Conservation (phyloP, 2,888 invertebrate species). For the Thymelicus acteon region DNA sequence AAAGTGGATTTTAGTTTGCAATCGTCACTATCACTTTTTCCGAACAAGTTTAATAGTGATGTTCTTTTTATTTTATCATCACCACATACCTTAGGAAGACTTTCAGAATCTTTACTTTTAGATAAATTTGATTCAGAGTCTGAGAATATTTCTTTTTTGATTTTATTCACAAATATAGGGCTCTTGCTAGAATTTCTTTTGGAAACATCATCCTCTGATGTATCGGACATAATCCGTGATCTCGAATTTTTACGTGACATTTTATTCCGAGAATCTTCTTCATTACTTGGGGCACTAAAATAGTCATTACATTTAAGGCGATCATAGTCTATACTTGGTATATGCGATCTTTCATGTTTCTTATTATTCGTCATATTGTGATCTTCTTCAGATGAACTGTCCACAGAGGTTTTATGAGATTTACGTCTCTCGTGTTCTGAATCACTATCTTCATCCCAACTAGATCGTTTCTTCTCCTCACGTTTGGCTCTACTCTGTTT, state of each 20-base stretch:
- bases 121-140: slow-evolving; percentile 60
- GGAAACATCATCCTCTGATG: slow-evolving; percentile 88
- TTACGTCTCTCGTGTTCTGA: slow-evolving; percentile 82
- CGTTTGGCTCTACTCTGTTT: slow-evolving; percentile 95
- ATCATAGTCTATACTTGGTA: slow-evolving; percentile 63
- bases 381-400: slow-evolving; percentile 84
- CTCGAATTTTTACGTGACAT: slow-evolving; percentile 88
- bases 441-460: slow-evolving; percentile 95
- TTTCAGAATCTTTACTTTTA: slow-evolving; percentile 54
- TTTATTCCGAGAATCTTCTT: slow-evolving; percentile 82
- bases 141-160: slow-evolving; percentile 86
- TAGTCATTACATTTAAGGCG: slow-evolving; percentile 78
- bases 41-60: slow-evolving; percentile 73
- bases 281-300: slow-evolving; percentile 77
- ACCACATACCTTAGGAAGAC: slow-evolving; percentile 52
- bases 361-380: slow-evolving; percentile 67
- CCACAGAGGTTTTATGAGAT: slow-evolving; percentile 72
- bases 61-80: slow-evolving; percentile 69
- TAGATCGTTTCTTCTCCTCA: slow-evolving; percentile 95
- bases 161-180: slow-evolving; percentile 63
- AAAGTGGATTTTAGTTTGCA: slow-evolving; percentile 68
- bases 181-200: slow-evolving; percentile 80
- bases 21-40: slow-evolving; percentile 78
- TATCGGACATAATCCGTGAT: slow-evolving; percentile 91
- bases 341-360: slow-evolving; percentile 81